Conservation (phyloP, 2,113 vertebrate genomes). For the Macroglossus sobrinus region DNA sequence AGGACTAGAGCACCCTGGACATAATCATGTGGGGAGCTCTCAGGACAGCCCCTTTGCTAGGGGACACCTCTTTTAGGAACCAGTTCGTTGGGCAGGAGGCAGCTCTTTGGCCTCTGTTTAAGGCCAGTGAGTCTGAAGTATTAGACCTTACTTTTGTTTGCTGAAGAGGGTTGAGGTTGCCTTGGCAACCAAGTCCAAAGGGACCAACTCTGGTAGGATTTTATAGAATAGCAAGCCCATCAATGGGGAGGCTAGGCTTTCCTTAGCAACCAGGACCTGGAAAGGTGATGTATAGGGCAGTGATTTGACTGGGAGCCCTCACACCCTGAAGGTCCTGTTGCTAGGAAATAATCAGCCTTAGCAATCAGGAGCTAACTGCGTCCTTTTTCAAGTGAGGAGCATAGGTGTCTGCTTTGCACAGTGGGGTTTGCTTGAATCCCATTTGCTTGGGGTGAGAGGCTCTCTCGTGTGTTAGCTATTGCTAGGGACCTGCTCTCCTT, state of each 20-base stretch:
- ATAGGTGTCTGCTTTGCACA: not conserved
- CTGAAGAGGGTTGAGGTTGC: slow-evolving; percentile 1
- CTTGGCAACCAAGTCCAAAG: slow-evolving; percentile 48
- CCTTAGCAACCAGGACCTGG: slow-evolving; percentile 49
- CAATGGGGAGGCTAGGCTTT: not conserved
- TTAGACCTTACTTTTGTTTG: slow-evolving; percentile 1
- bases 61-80: not conserved
- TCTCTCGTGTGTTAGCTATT: not conserved
- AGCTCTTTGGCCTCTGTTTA: not conserved
- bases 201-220: not conserved
- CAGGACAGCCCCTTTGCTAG: not conserved
- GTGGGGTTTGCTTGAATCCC: not conserved
- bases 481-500: not conserved
- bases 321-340: slow-evolving; percentile 9
- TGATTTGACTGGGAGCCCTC: not conserved
- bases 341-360: slow-evolving; percentile 46
- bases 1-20: not conserved
- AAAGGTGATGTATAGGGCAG: slow-evolving; percentile 3
- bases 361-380: not conserved
- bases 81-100: not conserved
- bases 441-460: not conserved
- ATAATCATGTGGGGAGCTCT: not conserved
- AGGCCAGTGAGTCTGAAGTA: slow-evolving; percentile 12
- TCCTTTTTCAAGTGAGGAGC: not conserved
- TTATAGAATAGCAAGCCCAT: not conserved